Evolutionary conservation across 2,797 vertebrate genomes (phyloP), one percentile per base, ranked within the genome.

Genomic region (Chrosomus eos): DNA sequence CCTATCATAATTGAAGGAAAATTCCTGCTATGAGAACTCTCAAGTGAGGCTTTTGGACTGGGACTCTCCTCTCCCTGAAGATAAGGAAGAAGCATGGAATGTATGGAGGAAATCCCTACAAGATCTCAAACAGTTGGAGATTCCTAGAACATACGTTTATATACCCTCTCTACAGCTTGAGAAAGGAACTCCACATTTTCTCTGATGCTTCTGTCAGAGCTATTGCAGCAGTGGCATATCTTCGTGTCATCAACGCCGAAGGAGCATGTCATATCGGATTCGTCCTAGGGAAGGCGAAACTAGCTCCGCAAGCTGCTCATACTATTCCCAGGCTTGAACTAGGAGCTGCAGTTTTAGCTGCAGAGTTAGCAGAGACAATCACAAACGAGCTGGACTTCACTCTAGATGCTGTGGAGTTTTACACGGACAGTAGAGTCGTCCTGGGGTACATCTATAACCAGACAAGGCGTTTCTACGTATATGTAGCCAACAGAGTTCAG

Each of bases 391-490:
- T 72, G 40, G 70, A 45, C 40, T 28, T 28, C 14, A 4, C n/a
- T 72, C 7, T 72, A 72, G 70, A 72, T 72, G n/a, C 13, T 72
- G 40, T 72, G n/a, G 40, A 72, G 14, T 53, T 74, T 51, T 74
- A 23, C 71, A 74, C 9, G 0, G 18, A 74, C 33, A 73, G 43
- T 45, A 45, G 43, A 45, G 43, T 45, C 40, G 11, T 43, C 10
- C 40, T 43, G 9, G 40, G 40, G 40, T 43, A 43, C 40, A 43
- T 43, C 10, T 43, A 43, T 43, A 43, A 43, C 40, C 40, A 43
- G 10, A 43, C 40, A 43, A 43, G n/a, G 10, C 40, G 0, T 11
- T 43, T 43, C 40, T 43, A 43, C 40, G 10, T 43, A 43, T 43
- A 43, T 0, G 11, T 11, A 43, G 40, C 40, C 40, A 43, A 43